These are phyloP conservation scores for Eulemur rubriventer DNA, from an alignment of 2,797 vertebrate genomes.

Conservation along the genomic window DNA sequence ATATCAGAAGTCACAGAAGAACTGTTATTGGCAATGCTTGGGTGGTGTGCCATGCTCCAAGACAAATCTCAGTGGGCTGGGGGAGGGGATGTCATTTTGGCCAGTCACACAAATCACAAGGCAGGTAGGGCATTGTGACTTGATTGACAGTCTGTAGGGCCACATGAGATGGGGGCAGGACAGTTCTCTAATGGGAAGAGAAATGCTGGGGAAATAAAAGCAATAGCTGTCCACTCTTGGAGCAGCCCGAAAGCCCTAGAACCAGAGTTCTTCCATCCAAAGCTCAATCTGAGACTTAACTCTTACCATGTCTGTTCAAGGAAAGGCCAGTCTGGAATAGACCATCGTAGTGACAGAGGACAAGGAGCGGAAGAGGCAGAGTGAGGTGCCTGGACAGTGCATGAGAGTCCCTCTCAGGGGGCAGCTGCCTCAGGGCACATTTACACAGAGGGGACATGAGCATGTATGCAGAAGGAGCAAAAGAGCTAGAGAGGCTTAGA, in stretches of 20 bases:
- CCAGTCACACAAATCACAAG: neutral
- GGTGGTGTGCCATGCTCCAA: neutral
- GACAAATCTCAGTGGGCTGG: neutral
- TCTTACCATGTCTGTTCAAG: neutral
- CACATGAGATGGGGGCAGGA: neutral
- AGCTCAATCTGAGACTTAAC: neutral
- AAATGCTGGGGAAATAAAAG: neutral
- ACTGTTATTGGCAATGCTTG: neutral
- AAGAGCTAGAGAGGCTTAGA: neutral
- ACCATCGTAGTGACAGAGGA: neutral
- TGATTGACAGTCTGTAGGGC: neutral
- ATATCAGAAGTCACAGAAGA: neutral
- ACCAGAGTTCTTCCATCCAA: neutral
- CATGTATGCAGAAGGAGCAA: neutral
- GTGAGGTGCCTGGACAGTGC: neutral
- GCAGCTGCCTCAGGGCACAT: neutral
- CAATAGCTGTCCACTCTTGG: neutral
- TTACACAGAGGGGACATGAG: neutral
- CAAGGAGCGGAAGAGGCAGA: neutral
- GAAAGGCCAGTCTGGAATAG: neutral
- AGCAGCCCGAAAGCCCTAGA: neutral
- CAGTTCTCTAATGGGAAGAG: neutral
- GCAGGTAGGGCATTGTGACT: neutral
- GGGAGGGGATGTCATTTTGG: neutral
- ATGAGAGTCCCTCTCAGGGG: neutral